Conservation (phyloP, 2,113 vertebrate species). For the Colius striatus region DNA sequence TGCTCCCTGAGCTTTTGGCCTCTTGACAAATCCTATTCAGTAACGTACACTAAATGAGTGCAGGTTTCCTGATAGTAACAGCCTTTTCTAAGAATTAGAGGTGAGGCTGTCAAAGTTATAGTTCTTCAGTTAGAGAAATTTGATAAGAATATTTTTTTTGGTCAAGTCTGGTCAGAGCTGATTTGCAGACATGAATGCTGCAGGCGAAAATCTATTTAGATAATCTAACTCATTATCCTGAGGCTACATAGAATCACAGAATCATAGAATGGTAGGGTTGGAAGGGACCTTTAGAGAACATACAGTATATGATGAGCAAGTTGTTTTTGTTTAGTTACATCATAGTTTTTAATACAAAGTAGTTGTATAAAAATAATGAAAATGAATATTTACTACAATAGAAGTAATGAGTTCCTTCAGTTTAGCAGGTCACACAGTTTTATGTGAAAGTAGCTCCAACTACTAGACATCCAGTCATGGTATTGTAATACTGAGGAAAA, state of each 20-base stretch:
- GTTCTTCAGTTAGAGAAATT: slow-evolving; percentile 41
- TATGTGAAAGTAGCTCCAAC: neutral
- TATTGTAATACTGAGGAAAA: neutral
- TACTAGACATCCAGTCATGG: neutral
- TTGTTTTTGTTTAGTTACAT: too few species aligned
- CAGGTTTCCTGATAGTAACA: slow-evolving; percentile 29
- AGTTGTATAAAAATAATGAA: neutral
- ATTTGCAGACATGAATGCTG: neutral
- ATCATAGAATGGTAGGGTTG: neutral
- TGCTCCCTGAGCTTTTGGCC: slow-evolving; percentile 12
- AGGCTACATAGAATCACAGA: neutral
- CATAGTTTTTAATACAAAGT: neutral
- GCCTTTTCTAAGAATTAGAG: slow-evolving; percentile 50
- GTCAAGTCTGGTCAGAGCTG: slow-evolving; percentile 5
- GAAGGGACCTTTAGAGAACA: neutral
- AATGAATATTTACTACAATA: neutral
- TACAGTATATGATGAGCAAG: neutral
- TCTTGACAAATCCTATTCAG: slow-evolving; percentile 21
- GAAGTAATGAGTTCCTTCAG: neutral
- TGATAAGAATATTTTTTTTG: slow-evolving; percentile 54
- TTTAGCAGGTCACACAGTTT: neutral
- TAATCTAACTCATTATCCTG: neutral
- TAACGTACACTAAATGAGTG: neutral
- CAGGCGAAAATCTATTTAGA: slow-evolving; percentile 10
- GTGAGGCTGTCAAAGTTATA: slow-evolving; percentile 1